These are phyloP conservation scores for Spea bombifrons DNA, from an alignment of 2,113 vertebrate genomes.

Conservation along the genomic window DNA sequence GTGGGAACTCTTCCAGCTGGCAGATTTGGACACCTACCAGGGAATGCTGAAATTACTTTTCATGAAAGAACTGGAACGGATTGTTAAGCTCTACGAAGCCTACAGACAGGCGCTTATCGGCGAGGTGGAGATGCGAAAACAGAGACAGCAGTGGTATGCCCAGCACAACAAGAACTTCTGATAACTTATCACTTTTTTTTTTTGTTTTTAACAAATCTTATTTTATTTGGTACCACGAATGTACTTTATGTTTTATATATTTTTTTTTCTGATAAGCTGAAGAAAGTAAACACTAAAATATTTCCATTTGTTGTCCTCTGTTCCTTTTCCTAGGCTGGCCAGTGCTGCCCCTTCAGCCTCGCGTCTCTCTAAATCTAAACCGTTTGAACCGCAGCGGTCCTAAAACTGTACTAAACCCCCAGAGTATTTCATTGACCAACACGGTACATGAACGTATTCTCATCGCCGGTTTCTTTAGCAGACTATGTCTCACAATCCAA, in stretches of 20 bases:
- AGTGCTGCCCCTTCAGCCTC: too few species aligned
- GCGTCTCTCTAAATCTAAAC: too few species aligned
- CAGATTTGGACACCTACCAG: constrained; percentile 96
- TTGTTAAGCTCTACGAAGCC: constrained; percentile 94
- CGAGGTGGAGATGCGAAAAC: constrained; percentile 89
- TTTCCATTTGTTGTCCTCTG: too few species aligned
- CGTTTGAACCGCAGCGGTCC: too few species aligned
- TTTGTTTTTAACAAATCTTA: too few species aligned
- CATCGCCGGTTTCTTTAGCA: too few species aligned
- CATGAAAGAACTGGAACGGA: constrained; percentile 98
- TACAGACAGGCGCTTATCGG: constrained; percentile 87
- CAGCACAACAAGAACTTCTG: constrained; percentile 83
- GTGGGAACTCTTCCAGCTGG: constrained; percentile 98
- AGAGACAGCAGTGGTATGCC: constrained; percentile 89
- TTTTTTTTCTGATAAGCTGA: not conserved
- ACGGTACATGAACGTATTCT: too few species aligned
- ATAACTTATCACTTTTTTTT: not conserved
- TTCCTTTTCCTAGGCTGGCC: too few species aligned
- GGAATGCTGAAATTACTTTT: constrained; percentile 98
- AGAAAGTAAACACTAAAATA: not conserved
- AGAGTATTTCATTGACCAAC: too few species aligned
- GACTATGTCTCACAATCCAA: too few species aligned
- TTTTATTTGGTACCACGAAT: not conserved
- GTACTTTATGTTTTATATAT: constrained; percentile 8
- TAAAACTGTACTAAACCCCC: too few species aligned